Base-by-base conservation (phyloP, 1,140 invertebrate species). In the Philopotamus ludificatus region DNA sequence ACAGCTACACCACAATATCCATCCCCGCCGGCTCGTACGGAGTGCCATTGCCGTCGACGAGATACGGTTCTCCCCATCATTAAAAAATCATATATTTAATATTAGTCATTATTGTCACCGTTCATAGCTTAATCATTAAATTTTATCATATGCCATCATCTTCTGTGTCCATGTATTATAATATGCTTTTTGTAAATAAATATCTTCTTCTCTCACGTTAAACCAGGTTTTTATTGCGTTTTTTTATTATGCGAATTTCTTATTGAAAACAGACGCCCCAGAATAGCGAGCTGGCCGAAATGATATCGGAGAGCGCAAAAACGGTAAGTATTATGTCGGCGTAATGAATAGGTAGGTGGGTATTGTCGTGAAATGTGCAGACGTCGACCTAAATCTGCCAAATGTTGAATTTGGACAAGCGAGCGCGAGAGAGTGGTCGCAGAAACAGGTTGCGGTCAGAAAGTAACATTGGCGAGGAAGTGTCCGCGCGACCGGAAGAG, bases 21-120 rank as follows among this genome's bases (percentile, higher is more conserved):
- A 73, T 71, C 20, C 79, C 79, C 39, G 78, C 76, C 15, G 78
- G 77, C 21, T 78, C 79, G 9, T 81, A 81, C 73, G 79, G 79
- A 45, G 74, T 79, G 49, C 79, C 79, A 2, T 74, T 77, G 39
- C 70, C 71, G 58, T 79, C 78, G 60, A 75, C 75, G 12, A 77
- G 77, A 16, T 80, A 80, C 73, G 79, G 78, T 67, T 61, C 74
- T 49, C 79, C 78, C 45, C 78, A 79, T 53, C 73, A 76, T 71
- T 80, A 77, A 78, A n/a, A n/a, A n/a, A n/a, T n/a, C n/a, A n/a
- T 72, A n/a, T 12, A 68, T 21, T 18, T 25, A 20, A 18, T 12
- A 16, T 47, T 16, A 69, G 51, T 70, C 53, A 67, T 62, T 57
- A 41, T 61, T 57, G 61, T 70, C 59, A 63, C 65, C 57, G 57